These are phyloP conservation scores for Typhlichthys eigenmanni DNA, from an alignment of 2,797 vertebrate species.

Conservation along the genomic window DNA sequence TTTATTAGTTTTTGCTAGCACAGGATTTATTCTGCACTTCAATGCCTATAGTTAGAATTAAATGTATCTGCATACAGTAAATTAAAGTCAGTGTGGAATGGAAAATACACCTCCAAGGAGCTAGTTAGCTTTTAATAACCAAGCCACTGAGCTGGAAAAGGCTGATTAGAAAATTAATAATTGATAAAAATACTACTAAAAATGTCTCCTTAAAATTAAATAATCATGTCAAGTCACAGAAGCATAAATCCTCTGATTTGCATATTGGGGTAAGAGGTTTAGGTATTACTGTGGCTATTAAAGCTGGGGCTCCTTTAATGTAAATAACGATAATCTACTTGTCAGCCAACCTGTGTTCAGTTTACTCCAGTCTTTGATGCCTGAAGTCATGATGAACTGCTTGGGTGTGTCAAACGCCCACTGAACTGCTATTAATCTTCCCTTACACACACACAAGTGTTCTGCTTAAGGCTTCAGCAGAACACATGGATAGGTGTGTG, in stretches of 20 bases:
- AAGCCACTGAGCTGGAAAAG: constrained; percentile 56
- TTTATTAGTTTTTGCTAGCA: constrained; percentile 64
- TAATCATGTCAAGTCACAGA: constrained; percentile 63
- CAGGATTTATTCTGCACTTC: constrained; percentile 61
- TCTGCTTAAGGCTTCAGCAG: not conserved
- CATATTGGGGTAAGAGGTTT: constrained; percentile 6
- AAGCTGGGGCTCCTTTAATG: constrained; percentile 7
- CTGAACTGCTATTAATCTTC: constrained; percentile 2
- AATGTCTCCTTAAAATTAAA: constrained; percentile 65
- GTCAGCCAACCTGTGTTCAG: constrained; percentile 7
- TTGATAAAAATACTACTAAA: constrained; percentile 74
- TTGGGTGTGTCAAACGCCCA: not conserved
- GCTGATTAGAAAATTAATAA: constrained; percentile 77
- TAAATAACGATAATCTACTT: constrained; percentile 4
- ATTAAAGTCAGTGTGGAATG: constrained; percentile 57
- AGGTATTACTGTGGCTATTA: not conserved
- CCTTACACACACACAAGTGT: not conserved
- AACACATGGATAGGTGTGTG: not conserved
- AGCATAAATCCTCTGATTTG: constrained; percentile 52
- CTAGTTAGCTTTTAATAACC: constrained; percentile 66
- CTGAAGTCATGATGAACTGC: not conserved
- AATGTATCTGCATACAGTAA: constrained; percentile 66
- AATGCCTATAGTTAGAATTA: constrained; percentile 73
- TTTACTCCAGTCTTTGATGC: constrained; percentile 2
- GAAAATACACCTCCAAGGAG: constrained; percentile 60